Percentiles rank a stretch among this genome's conserved stretches.
Conservation (phyloP, 2,888 invertebrate species). For the Rhyacophila evoluta region DNA sequence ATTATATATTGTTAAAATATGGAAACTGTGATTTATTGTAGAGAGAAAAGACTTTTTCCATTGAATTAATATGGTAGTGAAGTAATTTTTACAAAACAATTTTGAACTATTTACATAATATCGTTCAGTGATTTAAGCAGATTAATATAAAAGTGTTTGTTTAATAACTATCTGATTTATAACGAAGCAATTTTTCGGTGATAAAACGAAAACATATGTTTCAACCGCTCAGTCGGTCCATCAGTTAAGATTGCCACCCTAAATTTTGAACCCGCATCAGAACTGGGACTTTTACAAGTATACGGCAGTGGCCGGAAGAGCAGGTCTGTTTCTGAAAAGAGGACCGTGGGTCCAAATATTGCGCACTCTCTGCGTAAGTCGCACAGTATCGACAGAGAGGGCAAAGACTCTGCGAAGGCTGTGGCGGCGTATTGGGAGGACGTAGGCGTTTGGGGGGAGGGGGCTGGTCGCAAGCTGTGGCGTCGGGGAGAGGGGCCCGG, state of each 20-base stretch:
- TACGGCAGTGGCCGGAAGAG: background rate
- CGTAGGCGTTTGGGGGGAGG: constrained; percentile 34
- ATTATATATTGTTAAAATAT: too few species aligned
- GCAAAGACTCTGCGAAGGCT: constrained; percentile 37
- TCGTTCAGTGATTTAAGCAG: too few species aligned
- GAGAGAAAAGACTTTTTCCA: background rate
- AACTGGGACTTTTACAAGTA: background rate
- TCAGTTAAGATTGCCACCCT: too few species aligned
- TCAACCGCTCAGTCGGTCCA: too few species aligned
- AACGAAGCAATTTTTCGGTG: too few species aligned
- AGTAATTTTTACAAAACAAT: too few species aligned
- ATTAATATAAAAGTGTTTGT: too few species aligned
- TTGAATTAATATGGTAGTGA: background rate
- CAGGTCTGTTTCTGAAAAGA: background rate
- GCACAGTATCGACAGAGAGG: constrained; percentile 37
- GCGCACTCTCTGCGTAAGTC: constrained; percentile 7
- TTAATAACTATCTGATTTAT: too few species aligned
- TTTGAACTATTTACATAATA: too few species aligned
- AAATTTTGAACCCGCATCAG: background rate
- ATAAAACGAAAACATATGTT: too few species aligned
- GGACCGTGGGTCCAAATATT: background rate
- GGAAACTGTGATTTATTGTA: background rate
- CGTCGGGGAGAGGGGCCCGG: constrained; percentile 47
- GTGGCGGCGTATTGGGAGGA: constrained; percentile 36
- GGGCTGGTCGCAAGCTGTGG: constrained; percentile 46